Evolutionary conservation across 2,113 vertebrate species (phyloP), one percentile per base, ranked within the genome.

Genomic region (Beaufortia kweichowensis): DNA sequence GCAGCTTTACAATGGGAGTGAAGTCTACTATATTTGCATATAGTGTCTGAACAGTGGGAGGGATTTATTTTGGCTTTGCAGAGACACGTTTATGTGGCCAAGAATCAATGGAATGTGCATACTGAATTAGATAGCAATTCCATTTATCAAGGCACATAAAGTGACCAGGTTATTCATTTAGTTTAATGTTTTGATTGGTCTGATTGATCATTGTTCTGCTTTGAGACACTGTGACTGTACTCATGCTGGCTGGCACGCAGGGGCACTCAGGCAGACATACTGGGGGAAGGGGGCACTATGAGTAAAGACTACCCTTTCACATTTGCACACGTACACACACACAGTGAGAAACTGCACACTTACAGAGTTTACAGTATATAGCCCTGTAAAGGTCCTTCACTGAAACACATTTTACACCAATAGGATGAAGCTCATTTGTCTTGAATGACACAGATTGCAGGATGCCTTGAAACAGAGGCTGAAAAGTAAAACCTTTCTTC

Each of bases 141-240:
- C n/a, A n/a, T n/a, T n/a, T n/a, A n/a, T n/a, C n/a, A n/a, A n/a
- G n/a, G 9, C 35, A 39, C 35, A 39, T 39, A 10, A 39, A 10
- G 8, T 7, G 35, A 39, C 8, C 35, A 39, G 35, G 56, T 66
- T 48, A 7, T 29, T 50, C 1, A 28, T 53, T 70, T 48, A 23
- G 17, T 56, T 76, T 67, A 55, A 41, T 53, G 63, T 15, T 28
- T 21, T 55, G 46, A 55, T 76, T 55, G 62, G 66, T 76, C 35
- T 53, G 63, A 56, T 28, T 48, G 41, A 31, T n/a, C n/a, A n/a
- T n/a, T n/a, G n/a, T n/a, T n/a, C n/a, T n/a, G n/a, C n/a, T n/a
- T n/a, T n/a, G n/a, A n/a, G n/a, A n/a, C n/a, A n/a, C n/a, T n/a
- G n/a, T n/a, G n/a, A n/a, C n/a, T n/a, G n/a, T n/a, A n/a, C n/a